Base-by-base conservation (phyloP, 92 coral and sea anemone species). In the Epizoanthus fatuus region DNA sequence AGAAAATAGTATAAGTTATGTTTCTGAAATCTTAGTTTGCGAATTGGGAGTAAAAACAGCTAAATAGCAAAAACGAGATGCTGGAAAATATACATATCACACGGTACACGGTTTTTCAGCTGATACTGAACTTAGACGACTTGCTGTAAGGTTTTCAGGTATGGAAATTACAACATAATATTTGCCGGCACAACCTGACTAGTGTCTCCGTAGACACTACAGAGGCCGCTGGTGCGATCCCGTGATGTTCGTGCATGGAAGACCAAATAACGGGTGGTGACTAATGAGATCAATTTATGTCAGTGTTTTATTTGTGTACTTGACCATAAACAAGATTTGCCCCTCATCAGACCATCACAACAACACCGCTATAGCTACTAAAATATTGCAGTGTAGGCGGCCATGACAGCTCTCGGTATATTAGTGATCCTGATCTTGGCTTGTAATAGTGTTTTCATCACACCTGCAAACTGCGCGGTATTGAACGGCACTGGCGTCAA, bases 231-330 rank as follows among this genome's bases (percentile, higher is more conserved):
- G 53, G 13, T 7, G 14, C 11, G 53, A 49, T 14, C 53, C 53
- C 53, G 13, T 14, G 14, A 49, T 49, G 53, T 49, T 49, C 53
- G 1, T 29, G 35, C 35, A 49, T 7, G 10, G 53, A 6, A 75
- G 53, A 37, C 68, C 20, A 54, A 74, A 54, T 7, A 39, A 20
- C 82, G 45, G 82, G 82, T 77, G 82, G 82, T 22, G 5, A 15
- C 2, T 17, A 45, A 56, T 77, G 64, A 77, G 82, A 77, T 77
- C 29, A 77, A 44, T 77, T 77, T 59, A 62, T 77, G 70, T 77
- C 82, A 77, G 55, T 12, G 10, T 20, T 77, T 29, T 44, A n/a
- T 77, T 77, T 57, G 40, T 57, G 17, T 54, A 74, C 60, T 66
- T 8, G 11, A 3, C 8, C 52, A 75, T 35, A 75, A 74, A 54